Evolutionary conservation across 2,113 vertebrate species (phyloP).

Genomic region (Scolopax mira): DNA sequence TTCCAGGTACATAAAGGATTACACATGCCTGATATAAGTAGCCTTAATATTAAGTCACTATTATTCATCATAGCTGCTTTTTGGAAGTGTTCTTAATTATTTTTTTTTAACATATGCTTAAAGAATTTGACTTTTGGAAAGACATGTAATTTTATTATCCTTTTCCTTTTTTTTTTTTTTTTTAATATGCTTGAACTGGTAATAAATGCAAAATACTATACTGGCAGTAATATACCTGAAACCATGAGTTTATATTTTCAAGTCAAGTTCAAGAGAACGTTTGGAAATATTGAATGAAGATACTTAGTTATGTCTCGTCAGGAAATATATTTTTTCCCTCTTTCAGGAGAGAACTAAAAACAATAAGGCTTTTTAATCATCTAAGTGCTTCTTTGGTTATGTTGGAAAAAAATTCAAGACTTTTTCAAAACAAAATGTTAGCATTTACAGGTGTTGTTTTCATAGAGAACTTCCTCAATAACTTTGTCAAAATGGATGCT

Average conservation of each 20-base stretch:
- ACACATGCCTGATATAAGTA: not conserved
- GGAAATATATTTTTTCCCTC: not conserved
- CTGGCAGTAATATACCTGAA: not conserved
- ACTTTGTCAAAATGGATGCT: not conserved
- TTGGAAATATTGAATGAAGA: not conserved
- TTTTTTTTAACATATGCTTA: not conserved
- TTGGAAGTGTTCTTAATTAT: not conserved
- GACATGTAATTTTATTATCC: not conserved
- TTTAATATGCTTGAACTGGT: not conserved
- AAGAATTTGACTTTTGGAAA: not conserved
- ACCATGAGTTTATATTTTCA: not conserved
- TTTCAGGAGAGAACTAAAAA: not conserved
- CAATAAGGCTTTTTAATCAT: not conserved
- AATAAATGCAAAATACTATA: not conserved
- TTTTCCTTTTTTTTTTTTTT: not conserved
- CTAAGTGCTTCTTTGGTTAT: not conserved
- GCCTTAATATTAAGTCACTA: not conserved
- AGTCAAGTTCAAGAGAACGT: not conserved
- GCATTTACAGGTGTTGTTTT: not conserved
- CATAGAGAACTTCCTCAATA: not conserved
- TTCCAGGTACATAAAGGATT: not conserved
- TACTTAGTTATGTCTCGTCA: not conserved
- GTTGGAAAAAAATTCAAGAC: not conserved
- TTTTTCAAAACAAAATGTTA: not conserved
- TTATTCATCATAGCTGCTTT: not conserved